These are phyloP conservation scores for Anisognathus igniventris DNA, from an alignment of 2,797 vertebrate genomes.

Conservation along the genomic window DNA sequence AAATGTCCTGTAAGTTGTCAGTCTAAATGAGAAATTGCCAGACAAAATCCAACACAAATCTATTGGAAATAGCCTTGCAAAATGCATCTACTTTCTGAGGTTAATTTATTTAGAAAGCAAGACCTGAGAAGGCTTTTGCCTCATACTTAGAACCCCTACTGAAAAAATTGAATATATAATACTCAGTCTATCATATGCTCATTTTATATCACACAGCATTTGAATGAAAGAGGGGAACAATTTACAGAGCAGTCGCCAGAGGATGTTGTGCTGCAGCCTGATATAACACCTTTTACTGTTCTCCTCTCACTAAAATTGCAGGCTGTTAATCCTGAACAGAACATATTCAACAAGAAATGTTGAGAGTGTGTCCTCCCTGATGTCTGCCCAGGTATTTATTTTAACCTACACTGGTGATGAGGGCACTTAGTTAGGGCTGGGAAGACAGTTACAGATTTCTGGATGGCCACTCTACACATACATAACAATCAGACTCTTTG, in stretches of 20 bases:
- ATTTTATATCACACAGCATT: not conserved
- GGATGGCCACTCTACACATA: not conserved
- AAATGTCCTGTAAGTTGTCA: not conserved
- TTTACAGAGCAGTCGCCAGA: not conserved
- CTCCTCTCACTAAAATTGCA: not conserved
- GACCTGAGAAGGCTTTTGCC: not conserved
- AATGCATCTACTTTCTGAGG: not conserved
- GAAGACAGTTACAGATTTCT: not conserved
- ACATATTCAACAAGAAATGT: not conserved
- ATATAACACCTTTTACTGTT: not conserved
- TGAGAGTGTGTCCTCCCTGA: not conserved
- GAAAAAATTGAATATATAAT: not conserved
- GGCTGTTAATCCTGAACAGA: not conserved
- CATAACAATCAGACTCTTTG: not conserved
- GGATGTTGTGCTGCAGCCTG: not conserved
- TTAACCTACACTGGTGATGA: not conserved
- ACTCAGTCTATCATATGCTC: rapidly evolving
- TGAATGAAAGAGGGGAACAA: not conserved
- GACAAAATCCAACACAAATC: not conserved
- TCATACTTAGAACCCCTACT: not conserved
- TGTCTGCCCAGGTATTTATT: not conserved
- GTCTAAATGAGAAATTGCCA: not conserved
- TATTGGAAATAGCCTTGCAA: not conserved
- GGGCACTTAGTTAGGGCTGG: not conserved
- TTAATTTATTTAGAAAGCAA: not conserved